Percentiles rank a stretch among this genome's conserved stretches.
phyloP scores from a whole-genome alignment of 1,140 invertebrate genomes.

The Nebria ingens region DNA sequence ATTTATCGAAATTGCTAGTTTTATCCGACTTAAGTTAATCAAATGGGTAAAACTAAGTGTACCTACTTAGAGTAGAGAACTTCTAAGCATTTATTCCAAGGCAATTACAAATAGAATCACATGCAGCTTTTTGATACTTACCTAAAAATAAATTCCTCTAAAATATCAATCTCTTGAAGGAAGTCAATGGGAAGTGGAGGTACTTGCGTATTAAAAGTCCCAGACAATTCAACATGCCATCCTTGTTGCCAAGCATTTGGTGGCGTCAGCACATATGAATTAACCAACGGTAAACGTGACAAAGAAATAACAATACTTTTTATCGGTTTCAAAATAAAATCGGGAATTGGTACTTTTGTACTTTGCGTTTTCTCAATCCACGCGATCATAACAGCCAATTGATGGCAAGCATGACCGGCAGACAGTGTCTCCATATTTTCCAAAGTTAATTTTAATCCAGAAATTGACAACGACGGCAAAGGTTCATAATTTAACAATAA shows the following conservation, averaged over 20 bases:
- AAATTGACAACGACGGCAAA: constrained; percentile 25
- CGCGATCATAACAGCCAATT: constrained; percentile 37
- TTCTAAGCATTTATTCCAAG: too few relatives aligned
- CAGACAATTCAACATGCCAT: constrained; percentile 41
- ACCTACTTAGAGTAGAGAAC: too few relatives aligned
- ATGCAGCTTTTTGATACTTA: constrained; percentile 29
- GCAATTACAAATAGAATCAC: constrained; percentile 1
- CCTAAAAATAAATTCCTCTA: constrained; percentile 57
- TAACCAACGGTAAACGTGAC: constrained; percentile 50
- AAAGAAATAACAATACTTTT: constrained; percentile 44
- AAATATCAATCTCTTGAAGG: constrained; percentile 68
- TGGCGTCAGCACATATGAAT: constrained; percentile 56
- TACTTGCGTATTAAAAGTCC: constrained; percentile 45
- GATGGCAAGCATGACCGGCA: constrained; percentile 36
- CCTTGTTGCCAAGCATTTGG: constrained; percentile 54
- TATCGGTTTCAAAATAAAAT: constrained; percentile 32
- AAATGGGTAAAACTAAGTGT: too few relatives aligned
- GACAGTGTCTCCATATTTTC: constrained; percentile 29
- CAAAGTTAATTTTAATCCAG: constrained; percentile 29
- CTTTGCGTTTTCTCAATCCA: constrained; percentile 38
- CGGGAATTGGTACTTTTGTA: constrained; percentile 30
- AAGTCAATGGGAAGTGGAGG: constrained; percentile 43
- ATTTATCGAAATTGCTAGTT: too few relatives aligned
- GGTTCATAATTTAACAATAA: constrained; percentile 27
- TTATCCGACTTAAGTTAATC: too few relatives aligned